A percentile compares a stretch with the other conserved stretches of the same genome.
Evolutionary conservation across 1,140 invertebrate genomes (phyloP).

Genomic region (Stenopsyche tienmushanensis): DNA sequence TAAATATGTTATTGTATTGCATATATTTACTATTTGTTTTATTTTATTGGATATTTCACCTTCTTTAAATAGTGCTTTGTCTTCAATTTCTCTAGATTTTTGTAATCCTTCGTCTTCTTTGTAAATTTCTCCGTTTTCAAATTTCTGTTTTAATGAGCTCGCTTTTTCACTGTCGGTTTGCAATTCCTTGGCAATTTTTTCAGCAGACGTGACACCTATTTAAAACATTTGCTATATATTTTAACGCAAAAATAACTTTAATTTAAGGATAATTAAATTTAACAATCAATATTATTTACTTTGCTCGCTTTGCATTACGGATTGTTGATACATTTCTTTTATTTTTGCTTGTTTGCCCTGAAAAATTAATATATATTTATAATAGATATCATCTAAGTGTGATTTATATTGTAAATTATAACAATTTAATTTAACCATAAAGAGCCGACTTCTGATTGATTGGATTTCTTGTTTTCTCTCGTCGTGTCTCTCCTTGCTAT

Average conservation of each 20-base stretch:
- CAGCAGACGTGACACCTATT: slow-evolving; percentile 60
- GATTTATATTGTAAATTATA: background rate
- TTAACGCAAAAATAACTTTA: slow-evolving; percentile 1
- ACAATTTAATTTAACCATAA: slow-evolving; percentile 65
- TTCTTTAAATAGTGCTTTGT: slow-evolving; percentile 78
- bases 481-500: slow-evolving; percentile 67
- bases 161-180: slow-evolving; percentile 64
- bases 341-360: slow-evolving; percentile 87
- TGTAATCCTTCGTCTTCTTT: slow-evolving; percentile 60
- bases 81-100: slow-evolving; percentile 63
- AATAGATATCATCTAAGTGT: background rate
- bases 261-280: slow-evolving; percentile 1
- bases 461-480: slow-evolving; percentile 87
- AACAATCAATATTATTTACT: slow-evolving; percentile 41
- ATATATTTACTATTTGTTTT: background rate
- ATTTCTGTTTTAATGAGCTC: slow-evolving; percentile 74
- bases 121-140: slow-evolving; percentile 77
- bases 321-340: slow-evolving; percentile 89
- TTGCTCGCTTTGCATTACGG: slow-evolving; percentile 76
- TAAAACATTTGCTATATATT: too few relatives aligned
- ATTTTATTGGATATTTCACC: slow-evolving; percentile 54
- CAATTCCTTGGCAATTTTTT: slow-evolving; percentile 58
- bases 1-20: background rate
- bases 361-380: background rate
- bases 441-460: slow-evolving; percentile 77